phyloP scores from a whole-genome alignment of 2,888 invertebrate species.

The Caenorhabditis wallacei region DNA sequence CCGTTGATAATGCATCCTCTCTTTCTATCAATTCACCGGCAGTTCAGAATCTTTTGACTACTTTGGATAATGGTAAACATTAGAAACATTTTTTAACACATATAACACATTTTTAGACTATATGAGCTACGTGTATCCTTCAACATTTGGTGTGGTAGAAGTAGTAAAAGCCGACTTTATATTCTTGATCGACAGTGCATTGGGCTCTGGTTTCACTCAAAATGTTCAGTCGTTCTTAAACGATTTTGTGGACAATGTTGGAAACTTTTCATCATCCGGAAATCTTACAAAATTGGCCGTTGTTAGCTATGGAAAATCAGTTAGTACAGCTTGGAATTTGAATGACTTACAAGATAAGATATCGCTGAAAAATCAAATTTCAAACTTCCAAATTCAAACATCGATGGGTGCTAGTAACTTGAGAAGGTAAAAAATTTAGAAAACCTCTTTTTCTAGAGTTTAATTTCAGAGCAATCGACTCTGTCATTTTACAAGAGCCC shows the following conservation, averaged over 20 bases:
- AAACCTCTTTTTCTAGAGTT: background rate
- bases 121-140: conserved; percentile 59
- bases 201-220: conserved; percentile 16
- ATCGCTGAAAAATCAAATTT: conserved; percentile 26
- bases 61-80: conserved; percentile 46
- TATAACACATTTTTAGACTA: conserved; percentile 41
- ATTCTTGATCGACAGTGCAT: conserved; percentile 46
- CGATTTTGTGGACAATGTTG: conserved; percentile 46
- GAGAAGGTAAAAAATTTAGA: conserved; percentile 20
- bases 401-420: conserved; percentile 34
- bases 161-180: conserved; percentile 53
- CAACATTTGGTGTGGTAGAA: background rate
- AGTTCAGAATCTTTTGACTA: conserved; percentile 32
- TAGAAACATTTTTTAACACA: background rate
- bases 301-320: conserved; percentile 44
- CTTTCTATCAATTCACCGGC: conserved; percentile 37
- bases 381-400: conserved; percentile 18
- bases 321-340: conserved; percentile 25
- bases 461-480: conserved; percentile 59
- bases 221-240: conserved; percentile 43
- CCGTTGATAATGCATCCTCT: conserved; percentile 27
- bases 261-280: conserved; percentile 45
- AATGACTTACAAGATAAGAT: conserved; percentile 32
- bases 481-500: conserved; percentile 53
- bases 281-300: conserved; percentile 56